These are phyloP conservation scores for roundworm (Caenorhabditis elegans) DNA, from an alignment of 1,140 invertebrate genomes.

Conservation along the genomic window DNA sequence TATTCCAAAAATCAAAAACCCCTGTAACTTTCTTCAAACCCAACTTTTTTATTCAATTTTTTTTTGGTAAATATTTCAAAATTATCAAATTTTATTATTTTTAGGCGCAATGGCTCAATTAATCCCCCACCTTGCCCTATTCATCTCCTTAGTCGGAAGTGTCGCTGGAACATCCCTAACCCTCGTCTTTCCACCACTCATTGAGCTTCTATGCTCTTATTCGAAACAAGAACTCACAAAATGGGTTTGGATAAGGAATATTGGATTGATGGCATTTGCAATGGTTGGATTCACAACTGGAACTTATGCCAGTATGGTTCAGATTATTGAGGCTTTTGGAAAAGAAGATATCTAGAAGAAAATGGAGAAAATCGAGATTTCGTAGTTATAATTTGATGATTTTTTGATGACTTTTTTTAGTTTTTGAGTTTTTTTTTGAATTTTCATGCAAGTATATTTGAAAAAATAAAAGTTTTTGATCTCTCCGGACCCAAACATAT, in stretches of 20 bases:
- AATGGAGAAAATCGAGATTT: too few species aligned
- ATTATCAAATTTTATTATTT: not conserved
- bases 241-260: slow-evolving; percentile 43
- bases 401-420: not conserved
- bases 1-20: too few species aligned
- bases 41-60: too few species aligned
- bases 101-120: slow-evolving; percentile 58
- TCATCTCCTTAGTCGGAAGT: slow-evolving; percentile 63
- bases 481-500: too few species aligned
- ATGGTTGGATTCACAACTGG: slow-evolving; percentile 42
- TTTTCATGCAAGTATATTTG: not conserved
- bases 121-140: slow-evolving; percentile 61
- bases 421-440: not conserved
- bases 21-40: too few species aligned
- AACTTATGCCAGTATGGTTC: slow-evolving; percentile 42
- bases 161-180: slow-evolving; percentile 60
- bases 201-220: slow-evolving; percentile 60
- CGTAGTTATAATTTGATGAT: not conserved
- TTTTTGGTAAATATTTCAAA: too few species aligned
- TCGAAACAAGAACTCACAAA: slow-evolving; percentile 26
- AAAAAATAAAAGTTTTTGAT: not conserved
- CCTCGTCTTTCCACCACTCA: slow-evolving; percentile 63
- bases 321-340: slow-evolving; percentile 45
- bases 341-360: slow-evolving; percentile 40
- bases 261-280: slow-evolving; percentile 34